Evolutionary conservation across 2,888 invertebrate species (phyloP).

Genomic region (Notodonta ziczac): DNA sequence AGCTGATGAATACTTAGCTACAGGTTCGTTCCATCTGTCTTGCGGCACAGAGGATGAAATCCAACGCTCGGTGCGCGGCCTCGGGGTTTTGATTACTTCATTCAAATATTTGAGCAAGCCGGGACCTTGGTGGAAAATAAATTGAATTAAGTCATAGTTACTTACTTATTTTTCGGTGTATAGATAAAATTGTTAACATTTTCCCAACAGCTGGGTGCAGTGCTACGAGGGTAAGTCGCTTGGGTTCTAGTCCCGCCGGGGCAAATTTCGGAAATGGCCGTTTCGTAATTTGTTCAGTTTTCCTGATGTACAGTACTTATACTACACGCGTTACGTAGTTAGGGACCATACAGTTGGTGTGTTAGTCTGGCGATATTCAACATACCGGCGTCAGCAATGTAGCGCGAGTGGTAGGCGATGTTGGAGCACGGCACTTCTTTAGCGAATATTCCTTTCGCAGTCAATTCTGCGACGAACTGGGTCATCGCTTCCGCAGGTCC

Average conservation of each 20-base stretch:
- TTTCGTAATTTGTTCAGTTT: too few relatives aligned
- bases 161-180: too few relatives aligned
- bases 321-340: too few relatives aligned
- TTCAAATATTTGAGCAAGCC: constrained; percentile 83
- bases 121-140: constrained; percentile 45
- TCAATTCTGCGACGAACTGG: constrained; percentile 81
- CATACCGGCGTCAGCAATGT: constrained; percentile 87
- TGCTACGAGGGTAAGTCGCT: too few relatives aligned
- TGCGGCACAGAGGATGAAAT: constrained; percentile 91
- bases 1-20: constrained; percentile 86
- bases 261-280: too few relatives aligned
- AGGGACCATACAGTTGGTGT: too few relatives aligned
- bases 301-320: too few relatives aligned
- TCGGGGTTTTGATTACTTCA: constrained; percentile 86
- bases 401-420: constrained; percentile 95
- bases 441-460: constrained; percentile 63
- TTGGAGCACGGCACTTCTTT: constrained; percentile 87
- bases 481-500: constrained; percentile 87
- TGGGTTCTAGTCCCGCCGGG: too few relatives aligned
- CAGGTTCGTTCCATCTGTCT: constrained; percentile 53
- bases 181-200: too few relatives aligned
- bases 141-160: background rate
- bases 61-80: constrained; percentile 89
- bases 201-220: too few relatives aligned
- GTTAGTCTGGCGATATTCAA: background rate